Base-by-base conservation (phyloP, 2,888 invertebrate species). In the Pyrrhia umbra region DNA sequence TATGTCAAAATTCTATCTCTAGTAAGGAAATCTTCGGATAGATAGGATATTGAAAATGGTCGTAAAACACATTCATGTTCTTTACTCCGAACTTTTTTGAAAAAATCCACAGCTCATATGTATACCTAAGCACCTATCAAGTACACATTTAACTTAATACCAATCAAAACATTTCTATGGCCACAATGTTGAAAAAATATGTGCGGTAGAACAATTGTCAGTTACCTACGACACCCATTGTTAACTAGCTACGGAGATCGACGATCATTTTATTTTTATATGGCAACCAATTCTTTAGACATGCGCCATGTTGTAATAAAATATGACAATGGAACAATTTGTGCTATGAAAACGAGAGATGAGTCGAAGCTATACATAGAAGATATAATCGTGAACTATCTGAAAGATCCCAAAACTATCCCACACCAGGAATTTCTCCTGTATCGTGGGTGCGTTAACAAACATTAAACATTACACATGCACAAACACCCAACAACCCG, bases 221-320 rank as follows among this genome's bases (percentile, higher is more conserved):
- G 20, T 74, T 50, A 65, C 1, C 42, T 20, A 52, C 10, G 30
- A 49, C 27, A 45, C 1, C 61, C 45, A 74, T 71, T 71, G 74
- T 73, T 66, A 43, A 6, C n/a, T 47, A 55, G 6, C 18, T 8
- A 9, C 2, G 1, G 27, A 51, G 21, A 37, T 18, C 16, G 34
- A 54, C 9, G 9, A 20, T 4, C 39, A 39, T 43, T 10, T 66
- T 60, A 42, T 46, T 50, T 55, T 66, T 39, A 45, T 65, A 55
- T 51, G 34, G 58, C 54, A 20, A 25, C 39, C 39, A 25, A 58
- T 30, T 47, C 10, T 2, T 23, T 30, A 37, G 27, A 21, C 20
- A 39, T n/a, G 18, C 39, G 4, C n/a, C 42, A 20, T 37, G 18
- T 68, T 13, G 20, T 34, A 34, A 39, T 68, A 15, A 50, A 62